Base-by-base conservation (phyloP, 2,888 invertebrate species). In the Drosophila infuscata region DNA sequence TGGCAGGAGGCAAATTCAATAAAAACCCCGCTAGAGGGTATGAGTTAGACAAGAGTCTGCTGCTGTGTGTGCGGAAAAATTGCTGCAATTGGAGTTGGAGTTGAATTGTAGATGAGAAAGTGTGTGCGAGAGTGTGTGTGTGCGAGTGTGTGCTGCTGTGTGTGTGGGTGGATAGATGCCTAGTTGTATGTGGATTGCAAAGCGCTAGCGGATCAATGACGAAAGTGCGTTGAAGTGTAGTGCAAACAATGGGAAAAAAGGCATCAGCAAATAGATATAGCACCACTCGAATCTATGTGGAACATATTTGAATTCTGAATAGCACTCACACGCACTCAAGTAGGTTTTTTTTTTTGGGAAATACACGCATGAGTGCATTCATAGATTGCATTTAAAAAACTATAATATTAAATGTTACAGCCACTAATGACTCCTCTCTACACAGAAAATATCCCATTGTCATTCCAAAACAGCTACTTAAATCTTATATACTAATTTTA, bases 211-310 rank as follows among this genome's bases (percentile, higher is more conserved):
- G 88, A 88, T 90, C 90, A 89, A 88, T 90, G 87, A 79, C 85
- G 86, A 84, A 89, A 90, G 88, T 87, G 90, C 87, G 89, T 90
- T 90, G 85, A 87, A 90, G 87, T 87, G 87, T 87, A 88, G 90
- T 74, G 78, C 90, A 90, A 87, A 88, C 90, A 87, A 87, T 87
- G 87, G 87, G 69, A 69, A 74, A 46, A 75, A 79, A 83, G 76
- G 82, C 87, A 90, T 61, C 74, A 70, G 90, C 87, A 90, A 88
- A 86, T 90, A 83, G 71, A 54, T 58, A 61, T 58, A 33, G 43
- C 3, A 38, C n/a, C 43, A n/a, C 72, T 20, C 32, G 48, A 11
- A 43, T 72, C 53, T 63, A 84, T 79, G 65, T 76, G 78, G 72
- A 78, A 77, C 73, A 77, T 65, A 78, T 81, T 81, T 69, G 58